Conservation (phyloP, 2,113 vertebrate species). For the Bolborhynchus lineola region DNA sequence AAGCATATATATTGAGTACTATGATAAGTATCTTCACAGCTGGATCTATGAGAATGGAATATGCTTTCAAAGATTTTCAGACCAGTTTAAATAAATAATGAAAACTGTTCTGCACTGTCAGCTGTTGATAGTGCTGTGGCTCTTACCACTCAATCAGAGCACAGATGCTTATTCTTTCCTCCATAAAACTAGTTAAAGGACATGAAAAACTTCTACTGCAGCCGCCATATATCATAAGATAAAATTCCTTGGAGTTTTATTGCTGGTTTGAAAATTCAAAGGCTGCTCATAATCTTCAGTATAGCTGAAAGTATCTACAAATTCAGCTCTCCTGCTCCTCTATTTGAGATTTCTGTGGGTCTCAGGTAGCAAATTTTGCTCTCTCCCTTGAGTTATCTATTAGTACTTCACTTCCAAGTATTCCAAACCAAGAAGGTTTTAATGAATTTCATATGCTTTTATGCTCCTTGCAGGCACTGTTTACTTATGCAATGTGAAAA, state of each 20-base stretch:
- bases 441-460: not conserved
- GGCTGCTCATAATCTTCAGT: not conserved
- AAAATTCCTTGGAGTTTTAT: not conserved
- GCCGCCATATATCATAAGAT: not conserved
- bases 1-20: not conserved
- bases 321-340: not conserved
- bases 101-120: slow-evolving; percentile 19
- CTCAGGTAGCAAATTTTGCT: not conserved
- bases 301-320: not conserved
- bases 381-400: not conserved
- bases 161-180: not conserved
- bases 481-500: slow-evolving; percentile 31
- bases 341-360: not conserved
- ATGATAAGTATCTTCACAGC: slow-evolving; percentile 33
- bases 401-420: not conserved
- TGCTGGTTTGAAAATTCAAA: not conserved
- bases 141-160: not conserved
- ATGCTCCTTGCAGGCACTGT: not conserved
- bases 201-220: not conserved
- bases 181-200: slow-evolving; percentile 19
- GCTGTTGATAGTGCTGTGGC: not conserved
- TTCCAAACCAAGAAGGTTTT: not conserved
- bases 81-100: slow-evolving; percentile 47
- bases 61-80: slow-evolving; percentile 34
- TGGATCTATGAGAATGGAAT: slow-evolving; percentile 4